Percentiles rank a stretch among this genome's conserved stretches.
Conservation (phyloP, 2,113 vertebrate genomes). For the Nannospalax galili region DNA sequence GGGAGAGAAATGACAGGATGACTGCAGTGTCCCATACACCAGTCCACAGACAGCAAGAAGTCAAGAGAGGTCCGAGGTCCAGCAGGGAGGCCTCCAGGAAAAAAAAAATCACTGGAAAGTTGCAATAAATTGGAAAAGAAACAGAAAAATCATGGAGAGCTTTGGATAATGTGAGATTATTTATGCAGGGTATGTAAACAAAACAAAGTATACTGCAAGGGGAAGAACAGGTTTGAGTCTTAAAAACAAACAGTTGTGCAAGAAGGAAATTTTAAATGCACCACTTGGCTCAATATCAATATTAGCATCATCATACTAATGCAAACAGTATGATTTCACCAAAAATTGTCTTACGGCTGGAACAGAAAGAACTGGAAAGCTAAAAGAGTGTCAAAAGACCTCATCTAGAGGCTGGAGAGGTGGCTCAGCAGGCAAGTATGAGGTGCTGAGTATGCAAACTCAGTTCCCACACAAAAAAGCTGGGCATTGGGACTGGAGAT, state of each 20-base stretch:
- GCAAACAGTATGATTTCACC: background rate
- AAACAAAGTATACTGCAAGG: background rate
- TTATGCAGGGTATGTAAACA: background rate
- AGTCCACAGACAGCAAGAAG: background rate
- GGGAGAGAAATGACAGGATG: background rate
- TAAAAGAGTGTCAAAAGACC: background rate
- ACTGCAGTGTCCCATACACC: fast-evolving
- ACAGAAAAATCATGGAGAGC: background rate
- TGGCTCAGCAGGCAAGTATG: background rate
- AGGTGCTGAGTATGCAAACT: background rate
- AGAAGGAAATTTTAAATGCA: background rate
- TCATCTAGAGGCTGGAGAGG: background rate
- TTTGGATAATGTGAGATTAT: background rate
- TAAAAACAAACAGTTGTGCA: background rate
- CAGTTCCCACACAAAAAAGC: background rate
- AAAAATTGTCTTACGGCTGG: background rate
- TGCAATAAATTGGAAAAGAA: background rate
- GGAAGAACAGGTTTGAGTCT: background rate
- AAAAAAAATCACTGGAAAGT: background rate
- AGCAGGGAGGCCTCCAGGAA: background rate
- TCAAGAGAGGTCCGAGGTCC: no score
- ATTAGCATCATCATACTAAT: background rate
- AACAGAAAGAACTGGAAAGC: background rate
- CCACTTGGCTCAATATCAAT: background rate
- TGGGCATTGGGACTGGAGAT: background rate